A percentile compares a stretch with the other conserved stretches of the same genome.
phyloP scores from a whole-genome alignment of 1,140 invertebrate genomes.

The Elysia chlorotica region DNA sequence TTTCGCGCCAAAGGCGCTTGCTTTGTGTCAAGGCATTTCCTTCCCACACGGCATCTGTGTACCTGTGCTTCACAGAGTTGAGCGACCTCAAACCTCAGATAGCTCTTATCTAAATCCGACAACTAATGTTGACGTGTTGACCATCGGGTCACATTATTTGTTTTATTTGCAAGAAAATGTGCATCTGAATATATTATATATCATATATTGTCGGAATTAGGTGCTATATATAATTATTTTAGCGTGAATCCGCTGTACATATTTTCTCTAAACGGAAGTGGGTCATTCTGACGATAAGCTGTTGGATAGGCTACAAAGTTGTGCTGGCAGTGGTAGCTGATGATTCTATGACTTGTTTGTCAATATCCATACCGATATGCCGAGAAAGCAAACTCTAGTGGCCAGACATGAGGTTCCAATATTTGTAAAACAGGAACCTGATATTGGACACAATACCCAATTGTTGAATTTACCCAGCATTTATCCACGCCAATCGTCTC shows the following conservation, averaged over 20 bases:
- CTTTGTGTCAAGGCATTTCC: too few relatives aligned
- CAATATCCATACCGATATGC: conserved; percentile 31
- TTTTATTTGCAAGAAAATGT: background rate
- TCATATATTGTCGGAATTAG: too few relatives aligned
- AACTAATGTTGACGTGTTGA: conserved; percentile 11
- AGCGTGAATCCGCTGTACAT: too few relatives aligned
- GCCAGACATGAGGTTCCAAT: conserved; percentile 38
- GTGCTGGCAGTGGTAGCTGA: conserved; percentile 8
- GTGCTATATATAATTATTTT: too few relatives aligned
- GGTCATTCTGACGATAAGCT: conserved; percentile 27
- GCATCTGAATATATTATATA: background rate
- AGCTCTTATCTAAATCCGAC: too few relatives aligned
- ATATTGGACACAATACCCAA: conserved; percentile 34
- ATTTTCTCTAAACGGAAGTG: conserved; percentile 25
- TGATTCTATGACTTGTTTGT: conserved; percentile 5
- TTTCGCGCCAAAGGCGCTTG: conserved; percentile 47
- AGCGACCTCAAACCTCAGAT: too few relatives aligned
- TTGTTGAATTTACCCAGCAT: conserved; percentile 46
- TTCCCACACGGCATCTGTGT: conserved; percentile 25
- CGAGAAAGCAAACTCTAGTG: conserved; percentile 41
- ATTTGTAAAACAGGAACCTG: conserved; percentile 47
- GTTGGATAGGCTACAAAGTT: too few relatives aligned
- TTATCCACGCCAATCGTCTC: conserved; percentile 22
- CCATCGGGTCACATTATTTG: background rate
- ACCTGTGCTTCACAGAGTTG: too few relatives aligned